Base-by-base conservation (phyloP, 2,113 vertebrate genomes). In the Siniperca knerii region DNA sequence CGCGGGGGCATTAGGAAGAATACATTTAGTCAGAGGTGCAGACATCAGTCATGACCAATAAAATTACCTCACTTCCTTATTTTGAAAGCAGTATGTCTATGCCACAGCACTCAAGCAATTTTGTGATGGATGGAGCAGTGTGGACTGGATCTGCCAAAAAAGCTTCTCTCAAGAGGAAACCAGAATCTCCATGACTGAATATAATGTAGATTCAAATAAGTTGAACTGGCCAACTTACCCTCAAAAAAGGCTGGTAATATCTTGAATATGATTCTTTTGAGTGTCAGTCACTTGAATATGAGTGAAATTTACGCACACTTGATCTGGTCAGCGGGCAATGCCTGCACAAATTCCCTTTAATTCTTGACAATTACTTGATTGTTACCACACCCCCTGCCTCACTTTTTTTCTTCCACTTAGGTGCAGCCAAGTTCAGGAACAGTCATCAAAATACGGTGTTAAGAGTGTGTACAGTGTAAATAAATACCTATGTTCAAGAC, bases 311-410 rank as follows among this genome's bases (percentile, higher is more conserved):
- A 23, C 29, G 60, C 1, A n/a, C 8, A 73, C 33, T 68, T 44
- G 13, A 77, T 70, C 64, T 25, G 48, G 66, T 57, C 16, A 44
- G 8, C 1, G 4, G 23, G 12, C 20, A 21, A 16, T 25, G 11
- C 1, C 61, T 77, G 60, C 33, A 16, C 65, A 44, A 46, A 46
- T 72, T 67, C 70, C 75, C 25, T 79, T 79, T 79, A 40, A 67
- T 83, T 81, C 52, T 54, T 67, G 44, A 86, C 37, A 44, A 55
- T 66, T 55, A 18, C 33, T 54, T 82, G 65, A 79, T 54, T 75
- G 35, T 62, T 75, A 25, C 23, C 33, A 35, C 37, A 44, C 77
- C 8, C 20, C 40, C 21, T 23, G 8, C 33, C 29, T 44, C 33
- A 37, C 25, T 64, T 64, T 48, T 20, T 6, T 20, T 6, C 37